A percentile compares a stretch with the other conserved stretches of the same genome.
These are phyloP conservation scores for Notodonta dromedarius DNA, from an alignment of 2,888 invertebrate genomes.

Conservation along the genomic window DNA sequence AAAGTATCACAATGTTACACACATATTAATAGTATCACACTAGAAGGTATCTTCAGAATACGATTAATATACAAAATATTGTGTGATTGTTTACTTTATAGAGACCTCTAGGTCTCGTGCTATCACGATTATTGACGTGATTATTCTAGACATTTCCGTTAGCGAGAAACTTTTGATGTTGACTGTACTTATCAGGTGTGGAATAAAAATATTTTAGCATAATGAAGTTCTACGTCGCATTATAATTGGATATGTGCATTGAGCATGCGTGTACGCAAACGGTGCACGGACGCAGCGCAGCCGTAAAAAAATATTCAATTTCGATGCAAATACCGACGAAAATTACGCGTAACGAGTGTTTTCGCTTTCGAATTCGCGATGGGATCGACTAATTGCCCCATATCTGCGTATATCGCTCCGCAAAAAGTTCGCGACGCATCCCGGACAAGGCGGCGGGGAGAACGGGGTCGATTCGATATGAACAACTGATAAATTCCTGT, in stretches of 20 bases:
- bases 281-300: constrained; percentile 45
- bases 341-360: constrained; percentile 64
- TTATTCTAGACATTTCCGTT: no score
- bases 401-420: constrained; percentile 56
- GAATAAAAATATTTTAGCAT: constrained; percentile 43
- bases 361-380: constrained; percentile 68
- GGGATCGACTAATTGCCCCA: constrained; percentile 64
- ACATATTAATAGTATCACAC: no score
- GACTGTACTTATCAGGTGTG: constrained; percentile 29
- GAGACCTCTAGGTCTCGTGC: no score
- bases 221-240: constrained; percentile 49
- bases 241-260: constrained; percentile 72
- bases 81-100: no score
- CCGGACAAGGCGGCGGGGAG: constrained; percentile 28
- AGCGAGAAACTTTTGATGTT: no score
- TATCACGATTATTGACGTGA: no score
- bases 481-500: constrained; percentile 48
- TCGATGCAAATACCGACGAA: constrained; percentile 72
- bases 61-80: no score
- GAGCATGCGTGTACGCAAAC: constrained; percentile 74
- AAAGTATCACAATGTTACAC: no score
- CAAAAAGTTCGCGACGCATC: constrained; percentile 76
- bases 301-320: constrained; percentile 65
- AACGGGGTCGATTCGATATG: constrained; percentile 45
- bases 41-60: no score